These are phyloP conservation scores for Protobothrops mucrosquamatus DNA, from an alignment of 2,113 vertebrate genomes.

Conservation along the genomic window DNA sequence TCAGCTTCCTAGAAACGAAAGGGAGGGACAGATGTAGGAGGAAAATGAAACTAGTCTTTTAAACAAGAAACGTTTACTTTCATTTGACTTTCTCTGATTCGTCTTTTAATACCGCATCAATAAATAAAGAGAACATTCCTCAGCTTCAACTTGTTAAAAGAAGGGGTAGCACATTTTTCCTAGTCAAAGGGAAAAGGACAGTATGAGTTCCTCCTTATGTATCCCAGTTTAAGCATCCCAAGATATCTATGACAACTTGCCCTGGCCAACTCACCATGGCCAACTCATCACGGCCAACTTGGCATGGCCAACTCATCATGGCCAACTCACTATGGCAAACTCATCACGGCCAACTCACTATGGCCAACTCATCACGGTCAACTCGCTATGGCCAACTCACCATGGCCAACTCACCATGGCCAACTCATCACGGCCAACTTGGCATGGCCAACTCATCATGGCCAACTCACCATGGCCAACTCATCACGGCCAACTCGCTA, in stretches of 20 bases:
- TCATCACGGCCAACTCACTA: too few relatives aligned
- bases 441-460: too few relatives aligned
- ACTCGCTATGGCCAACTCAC: too few relatives aligned
- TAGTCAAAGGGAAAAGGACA: constrained; percentile 22
- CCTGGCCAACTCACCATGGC: too few relatives aligned
- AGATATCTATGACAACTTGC: too few relatives aligned
- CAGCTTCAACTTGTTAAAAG: constrained; percentile 37
- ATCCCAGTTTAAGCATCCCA: neutral
- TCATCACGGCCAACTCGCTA: too few relatives aligned
- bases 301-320: neutral
- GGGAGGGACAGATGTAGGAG: neutral
- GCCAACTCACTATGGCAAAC: neutral
- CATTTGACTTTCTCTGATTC: constrained; percentile 1
- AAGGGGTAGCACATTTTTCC: constrained; percentile 20
- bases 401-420: too few relatives aligned
- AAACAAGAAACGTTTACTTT: constrained; percentile 29
- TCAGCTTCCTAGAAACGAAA: constrained; percentile 29
- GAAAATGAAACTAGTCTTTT: neutral
- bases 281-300: too few relatives aligned
- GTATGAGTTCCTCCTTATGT: constrained; percentile 25
- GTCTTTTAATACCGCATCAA: constrained; percentile 23
- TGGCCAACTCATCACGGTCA: too few relatives aligned
- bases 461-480: too few relatives aligned
- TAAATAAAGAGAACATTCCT: constrained; percentile 40
- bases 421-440: too few relatives aligned